Evolutionary conservation across 2,113 vertebrate species (phyloP).

Genomic region (Chaetorhynchus papuensis): DNA sequence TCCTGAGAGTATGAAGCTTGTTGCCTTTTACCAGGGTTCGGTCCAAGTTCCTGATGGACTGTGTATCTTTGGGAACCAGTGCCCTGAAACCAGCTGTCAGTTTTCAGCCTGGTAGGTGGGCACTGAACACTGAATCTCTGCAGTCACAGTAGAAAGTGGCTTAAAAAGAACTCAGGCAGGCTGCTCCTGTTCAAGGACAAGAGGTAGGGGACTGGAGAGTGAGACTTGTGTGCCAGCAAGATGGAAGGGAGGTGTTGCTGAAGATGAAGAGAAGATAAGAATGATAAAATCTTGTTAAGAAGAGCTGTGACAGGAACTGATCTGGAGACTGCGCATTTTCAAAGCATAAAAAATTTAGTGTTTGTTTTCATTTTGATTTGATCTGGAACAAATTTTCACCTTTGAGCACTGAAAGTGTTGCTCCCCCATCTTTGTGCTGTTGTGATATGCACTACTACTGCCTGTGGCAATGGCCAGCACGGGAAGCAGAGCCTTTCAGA

Average conservation of each 20-base stretch:
- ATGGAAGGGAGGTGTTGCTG: not conserved
- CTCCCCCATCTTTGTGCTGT: not conserved
- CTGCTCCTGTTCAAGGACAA: not conserved
- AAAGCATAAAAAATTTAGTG: not conserved
- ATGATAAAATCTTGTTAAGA: not conserved
- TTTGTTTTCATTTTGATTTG: not conserved
- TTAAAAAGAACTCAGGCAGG: not conserved
- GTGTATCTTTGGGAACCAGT: not conserved
- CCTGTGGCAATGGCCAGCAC: not conserved
- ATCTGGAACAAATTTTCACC: not conserved
- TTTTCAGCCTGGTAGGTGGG: not conserved
- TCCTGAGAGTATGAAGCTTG: not conserved
- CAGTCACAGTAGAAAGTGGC: not conserved
- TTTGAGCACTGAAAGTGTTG: not conserved
- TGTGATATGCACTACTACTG: not conserved
- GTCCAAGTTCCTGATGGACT: not conserved
- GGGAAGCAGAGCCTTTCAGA: not conserved
- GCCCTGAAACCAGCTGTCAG: fast-evolving
- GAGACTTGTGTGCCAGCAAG: not conserved
- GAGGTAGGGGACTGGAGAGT: not conserved
- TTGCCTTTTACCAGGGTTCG: not conserved
- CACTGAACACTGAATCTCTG: not conserved
- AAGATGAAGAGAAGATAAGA: not conserved
- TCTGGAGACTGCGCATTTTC: not conserved
- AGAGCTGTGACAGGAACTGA: not conserved